Evolutionary conservation across 92 coral and sea anemone genomes (phyloP).

Genomic region (Bergia puertoricense): DNA sequence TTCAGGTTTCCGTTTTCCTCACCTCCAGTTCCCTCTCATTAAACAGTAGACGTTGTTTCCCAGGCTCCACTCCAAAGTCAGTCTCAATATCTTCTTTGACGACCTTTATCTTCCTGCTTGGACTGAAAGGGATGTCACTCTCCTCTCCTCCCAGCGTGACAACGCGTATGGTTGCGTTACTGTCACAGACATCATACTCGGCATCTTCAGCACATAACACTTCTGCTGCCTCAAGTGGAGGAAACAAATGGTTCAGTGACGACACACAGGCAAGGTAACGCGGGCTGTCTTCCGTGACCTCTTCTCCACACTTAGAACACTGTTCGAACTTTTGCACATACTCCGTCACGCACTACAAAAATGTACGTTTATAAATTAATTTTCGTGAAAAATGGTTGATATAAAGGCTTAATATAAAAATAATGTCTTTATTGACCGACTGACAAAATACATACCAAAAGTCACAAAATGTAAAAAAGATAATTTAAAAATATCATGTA

Average conservation of each 20-base stretch:
- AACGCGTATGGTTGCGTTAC: slow-evolving; percentile 45
- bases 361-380: not conserved
- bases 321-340: slow-evolving; percentile 30
- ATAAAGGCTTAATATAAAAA: too few species aligned
- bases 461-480: too few species aligned
- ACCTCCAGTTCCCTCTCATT: slow-evolving; percentile 47
- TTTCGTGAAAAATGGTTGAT: too few species aligned
- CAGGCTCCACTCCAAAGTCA: slow-evolving; percentile 48
- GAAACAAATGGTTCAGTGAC: slow-evolving; percentile 50
- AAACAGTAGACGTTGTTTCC: slow-evolving; percentile 50
- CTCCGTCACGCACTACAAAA: slow-evolving; percentile 50
- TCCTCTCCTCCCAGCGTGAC: slow-evolving; percentile 58
- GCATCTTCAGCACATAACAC: slow-evolving; percentile 6
- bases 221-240: slow-evolving; percentile 40
- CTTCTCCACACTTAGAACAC: slow-evolving; percentile 52
- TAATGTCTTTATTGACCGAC: too few species aligned
- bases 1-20: not conserved
- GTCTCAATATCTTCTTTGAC: slow-evolving; percentile 33
- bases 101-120: slow-evolving; percentile 29
- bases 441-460: too few species aligned
- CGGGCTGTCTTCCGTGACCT: slow-evolving; percentile 37
- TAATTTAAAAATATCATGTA: too few species aligned
- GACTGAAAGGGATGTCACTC: slow-evolving; percentile 38
- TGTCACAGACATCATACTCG: not conserved
- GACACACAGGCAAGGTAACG: slow-evolving; percentile 40